Evolutionary conservation across 2,888 invertebrate genomes (phyloP).

Genomic region (Unio pictorum): DNA sequence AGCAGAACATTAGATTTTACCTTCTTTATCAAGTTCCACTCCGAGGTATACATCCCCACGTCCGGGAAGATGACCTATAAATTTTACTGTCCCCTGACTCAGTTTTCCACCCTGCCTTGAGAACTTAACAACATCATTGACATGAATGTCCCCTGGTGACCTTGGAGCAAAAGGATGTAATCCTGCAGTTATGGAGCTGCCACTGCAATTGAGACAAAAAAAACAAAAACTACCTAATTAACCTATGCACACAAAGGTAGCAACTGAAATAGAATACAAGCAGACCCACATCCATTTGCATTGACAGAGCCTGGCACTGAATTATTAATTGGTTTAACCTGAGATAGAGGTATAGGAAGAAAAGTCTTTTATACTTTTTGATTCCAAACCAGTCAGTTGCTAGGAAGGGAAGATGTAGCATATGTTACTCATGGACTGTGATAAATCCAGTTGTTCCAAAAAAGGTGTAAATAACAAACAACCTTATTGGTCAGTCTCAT

Average conservation of each 20-base stretch:
- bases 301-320: not conserved
- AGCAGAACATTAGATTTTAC: slow-evolving; percentile 34
- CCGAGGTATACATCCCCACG: slow-evolving; percentile 69
- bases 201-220: slow-evolving; percentile 14
- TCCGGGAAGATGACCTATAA: slow-evolving; percentile 69
- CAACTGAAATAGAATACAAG: not conserved
- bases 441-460: too few relatives aligned
- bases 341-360: too few relatives aligned
- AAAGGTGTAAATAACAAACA: too few relatives aligned
- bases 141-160: slow-evolving; percentile 62
- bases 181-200: slow-evolving; percentile 55
- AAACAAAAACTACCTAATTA: not conserved
- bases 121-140: slow-evolving; percentile 70
- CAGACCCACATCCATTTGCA: too few relatives aligned
- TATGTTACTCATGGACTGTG: too few relatives aligned
- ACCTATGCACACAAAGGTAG: not conserved
- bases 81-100: slow-evolving; percentile 68
- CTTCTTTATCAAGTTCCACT: slow-evolving; percentile 70
- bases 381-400: too few relatives aligned
- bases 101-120: slow-evolving; percentile 69
- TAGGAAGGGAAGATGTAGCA: too few relatives aligned
- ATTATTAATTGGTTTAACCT: too few relatives aligned
- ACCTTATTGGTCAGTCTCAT: too few relatives aligned
- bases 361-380: too few relatives aligned
- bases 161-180: slow-evolving; percentile 69